These are phyloP conservation scores for Scolopax mira DNA, from an alignment of 2,113 vertebrate species.

Conservation along the genomic window DNA sequence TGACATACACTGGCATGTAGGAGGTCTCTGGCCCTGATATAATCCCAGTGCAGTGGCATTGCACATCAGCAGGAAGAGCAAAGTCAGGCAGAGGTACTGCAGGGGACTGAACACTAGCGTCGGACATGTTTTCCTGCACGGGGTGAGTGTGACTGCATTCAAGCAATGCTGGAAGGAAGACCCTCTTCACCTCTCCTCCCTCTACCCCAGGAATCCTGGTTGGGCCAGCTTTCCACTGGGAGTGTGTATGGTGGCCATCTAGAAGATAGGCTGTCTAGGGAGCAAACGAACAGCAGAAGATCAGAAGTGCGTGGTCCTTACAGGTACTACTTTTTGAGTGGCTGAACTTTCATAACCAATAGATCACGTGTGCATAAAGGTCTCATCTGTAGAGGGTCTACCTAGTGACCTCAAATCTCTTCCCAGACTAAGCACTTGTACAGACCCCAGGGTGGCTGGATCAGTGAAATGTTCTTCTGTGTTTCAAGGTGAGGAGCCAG, in stretches of 20 bases:
- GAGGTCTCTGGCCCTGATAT: fast-evolving
- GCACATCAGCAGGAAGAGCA: neutral
- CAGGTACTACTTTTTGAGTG: fast-evolving
- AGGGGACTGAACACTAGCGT: neutral
- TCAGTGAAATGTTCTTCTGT: fast-evolving
- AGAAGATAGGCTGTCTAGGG: neutral
- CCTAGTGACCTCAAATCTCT: neutral
- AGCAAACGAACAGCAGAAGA: neutral
- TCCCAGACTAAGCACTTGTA: neutral
- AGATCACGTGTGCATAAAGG: neutral
- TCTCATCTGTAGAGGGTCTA: neutral
- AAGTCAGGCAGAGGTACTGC: neutral
- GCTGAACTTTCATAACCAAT: neutral
- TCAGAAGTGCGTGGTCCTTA: neutral
- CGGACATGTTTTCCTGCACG: fast-evolving
- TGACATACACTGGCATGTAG: neutral
- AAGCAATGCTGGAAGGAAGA: neutral
- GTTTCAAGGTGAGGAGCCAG: neutral
- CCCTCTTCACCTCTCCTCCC: neutral
- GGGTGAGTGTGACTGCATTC: neutral
- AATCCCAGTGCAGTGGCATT: neutral
- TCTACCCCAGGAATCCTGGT: neutral
- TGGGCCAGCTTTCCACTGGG: neutral
- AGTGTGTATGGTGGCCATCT: neutral
- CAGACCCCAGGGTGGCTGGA: too few species aligned